phyloP scores from a whole-genome alignment of 2,113 vertebrate species.

The Condylura cristata region DNA sequence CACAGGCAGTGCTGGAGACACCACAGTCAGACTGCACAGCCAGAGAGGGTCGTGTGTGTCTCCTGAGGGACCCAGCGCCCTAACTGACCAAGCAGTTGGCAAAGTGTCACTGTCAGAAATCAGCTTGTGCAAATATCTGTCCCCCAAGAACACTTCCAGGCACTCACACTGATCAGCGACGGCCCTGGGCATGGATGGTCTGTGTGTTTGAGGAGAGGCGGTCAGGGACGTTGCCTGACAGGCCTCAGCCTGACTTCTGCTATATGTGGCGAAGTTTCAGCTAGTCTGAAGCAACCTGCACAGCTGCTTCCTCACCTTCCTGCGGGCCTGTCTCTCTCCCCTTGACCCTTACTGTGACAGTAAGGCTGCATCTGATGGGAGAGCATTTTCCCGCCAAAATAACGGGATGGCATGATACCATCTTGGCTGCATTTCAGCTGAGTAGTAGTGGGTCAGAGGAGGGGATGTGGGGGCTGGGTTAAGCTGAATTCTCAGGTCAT shows the following conservation, averaged over 20 bases:
- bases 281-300: neutral
- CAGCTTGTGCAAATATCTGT: neutral
- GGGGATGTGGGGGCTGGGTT: neutral
- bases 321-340: neutral
- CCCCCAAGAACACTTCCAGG: neutral
- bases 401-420: neutral
- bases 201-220: neutral
- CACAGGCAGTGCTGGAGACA: neutral
- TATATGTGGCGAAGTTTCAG: neutral
- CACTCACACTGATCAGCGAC: constrained; percentile 11
- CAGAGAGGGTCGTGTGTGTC: neutral
- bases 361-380: neutral
- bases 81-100: neutral
- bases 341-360: neutral
- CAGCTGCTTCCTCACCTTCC: neutral
- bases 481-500: neutral
- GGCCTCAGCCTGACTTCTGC: neutral
- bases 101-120: neutral
- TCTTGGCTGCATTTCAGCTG: neutral
- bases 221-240: neutral
- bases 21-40: neutral
- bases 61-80: neutral
- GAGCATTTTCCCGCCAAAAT: neutral
- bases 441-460: neutral
- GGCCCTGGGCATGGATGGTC: neutral